Conservation (phyloP, 1,140 invertebrate genomes). For the Pemphigus obesinymphae region DNA sequence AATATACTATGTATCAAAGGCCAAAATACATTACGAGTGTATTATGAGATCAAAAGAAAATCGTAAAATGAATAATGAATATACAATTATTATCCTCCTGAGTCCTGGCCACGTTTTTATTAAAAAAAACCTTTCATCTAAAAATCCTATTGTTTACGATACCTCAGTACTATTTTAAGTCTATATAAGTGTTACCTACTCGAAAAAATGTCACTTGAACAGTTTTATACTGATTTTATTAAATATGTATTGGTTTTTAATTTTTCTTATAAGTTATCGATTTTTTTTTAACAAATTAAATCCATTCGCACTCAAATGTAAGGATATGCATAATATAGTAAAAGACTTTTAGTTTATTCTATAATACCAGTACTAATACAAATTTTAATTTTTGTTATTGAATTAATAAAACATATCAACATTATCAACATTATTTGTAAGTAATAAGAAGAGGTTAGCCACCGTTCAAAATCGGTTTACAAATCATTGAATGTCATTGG, state of each 20-base stretch:
- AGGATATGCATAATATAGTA: neutral
- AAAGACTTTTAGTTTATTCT: no score
- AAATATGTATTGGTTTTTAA: neutral
- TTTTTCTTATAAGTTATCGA: neutral
- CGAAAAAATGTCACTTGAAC: neutral
- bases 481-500: no score
- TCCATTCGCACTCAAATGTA: neutral
- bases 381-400: no score
- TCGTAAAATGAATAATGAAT: neutral
- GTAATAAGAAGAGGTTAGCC: no score
- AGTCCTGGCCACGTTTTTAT: neutral
- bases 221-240: neutral
- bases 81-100: neutral
- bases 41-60: conserved; percentile 17
- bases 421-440: no score
- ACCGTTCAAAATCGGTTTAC: no score
- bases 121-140: neutral
- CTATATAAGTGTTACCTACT: neutral
- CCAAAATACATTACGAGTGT: no score
- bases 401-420: no score
- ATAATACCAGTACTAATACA: no score
- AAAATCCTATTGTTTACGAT: neutral
- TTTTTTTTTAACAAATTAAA: neutral
- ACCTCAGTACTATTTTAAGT: neutral
- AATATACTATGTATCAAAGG: conserved; percentile 1